phyloP scores from a whole-genome alignment of 35 echinoderm and acorn worm species.

The Apostichopus californicus region DNA sequence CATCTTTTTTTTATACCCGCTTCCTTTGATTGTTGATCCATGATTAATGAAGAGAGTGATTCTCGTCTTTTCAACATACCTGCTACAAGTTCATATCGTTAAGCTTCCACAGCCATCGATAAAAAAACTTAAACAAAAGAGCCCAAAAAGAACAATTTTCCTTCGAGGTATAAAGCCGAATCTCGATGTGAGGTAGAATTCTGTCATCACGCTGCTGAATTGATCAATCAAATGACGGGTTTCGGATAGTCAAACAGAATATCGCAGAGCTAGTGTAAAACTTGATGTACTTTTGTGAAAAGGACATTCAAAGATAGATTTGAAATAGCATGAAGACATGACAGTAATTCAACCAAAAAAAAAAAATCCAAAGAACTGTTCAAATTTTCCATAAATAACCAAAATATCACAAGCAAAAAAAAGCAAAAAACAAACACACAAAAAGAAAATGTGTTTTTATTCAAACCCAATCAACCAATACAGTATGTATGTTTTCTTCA shows the following conservation, averaged over 20 bases:
- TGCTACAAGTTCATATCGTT: neutral
- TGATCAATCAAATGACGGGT: neutral
- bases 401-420: too few relatives aligned
- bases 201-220: neutral
- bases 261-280: too few relatives aligned
- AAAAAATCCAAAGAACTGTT: too few relatives aligned
- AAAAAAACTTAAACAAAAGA: neutral
- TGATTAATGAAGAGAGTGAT: constrained; percentile 12
- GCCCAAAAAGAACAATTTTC: neutral
- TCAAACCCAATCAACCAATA: too few relatives aligned
- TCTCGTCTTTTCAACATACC: neutral
- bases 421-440: too few relatives aligned
- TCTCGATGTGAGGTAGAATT: neutral
- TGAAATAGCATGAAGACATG: too few relatives aligned
- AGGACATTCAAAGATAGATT: too few relatives aligned
- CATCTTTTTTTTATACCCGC: neutral
- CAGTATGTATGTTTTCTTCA: too few relatives aligned
- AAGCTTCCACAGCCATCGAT: neutral
- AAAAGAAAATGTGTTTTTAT: too few relatives aligned
- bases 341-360: too few relatives aligned
- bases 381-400: too few relatives aligned
- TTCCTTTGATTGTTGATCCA: constrained; percentile 40
- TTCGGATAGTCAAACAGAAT: neutral
- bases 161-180: neutral
- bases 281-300: too few relatives aligned